Conservation (phyloP, 2,113 vertebrate genomes). For the Ginglymostoma cirratum region DNA sequence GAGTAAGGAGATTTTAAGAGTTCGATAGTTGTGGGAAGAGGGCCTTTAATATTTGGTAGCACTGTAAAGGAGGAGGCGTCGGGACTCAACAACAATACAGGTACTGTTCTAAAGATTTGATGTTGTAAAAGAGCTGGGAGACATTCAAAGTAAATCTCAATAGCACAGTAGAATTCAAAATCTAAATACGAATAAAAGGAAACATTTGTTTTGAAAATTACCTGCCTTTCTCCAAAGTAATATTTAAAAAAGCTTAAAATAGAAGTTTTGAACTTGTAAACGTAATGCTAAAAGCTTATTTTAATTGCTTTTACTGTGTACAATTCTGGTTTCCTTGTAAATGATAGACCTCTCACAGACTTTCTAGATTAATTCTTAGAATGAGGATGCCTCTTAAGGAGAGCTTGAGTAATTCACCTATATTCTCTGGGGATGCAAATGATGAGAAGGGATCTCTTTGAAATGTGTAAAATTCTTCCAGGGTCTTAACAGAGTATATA, state of each 20-base stretch:
- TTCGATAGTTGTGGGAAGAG: not conserved
- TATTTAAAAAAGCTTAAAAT: not conserved
- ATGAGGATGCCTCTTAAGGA: not conserved
- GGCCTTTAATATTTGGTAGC: not conserved
- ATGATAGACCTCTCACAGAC: not conserved
- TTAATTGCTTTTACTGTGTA: not conserved
- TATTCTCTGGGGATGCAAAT: not conserved
- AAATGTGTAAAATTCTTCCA: not conserved
- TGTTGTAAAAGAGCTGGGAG: not conserved
- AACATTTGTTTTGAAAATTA: not conserved
- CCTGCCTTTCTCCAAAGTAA: not conserved
- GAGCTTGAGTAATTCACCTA: not conserved
- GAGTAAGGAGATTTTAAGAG: not conserved
- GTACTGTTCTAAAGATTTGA: not conserved
- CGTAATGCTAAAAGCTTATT: not conserved
- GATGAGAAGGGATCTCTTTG: not conserved
- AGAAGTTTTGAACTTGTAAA: not conserved
- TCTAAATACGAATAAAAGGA: not conserved
- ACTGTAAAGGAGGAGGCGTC: not conserved
- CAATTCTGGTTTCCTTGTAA: not conserved
- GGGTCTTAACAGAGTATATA: not conserved
- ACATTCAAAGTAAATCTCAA: not conserved
- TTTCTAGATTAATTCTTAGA: not conserved
- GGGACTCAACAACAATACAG: not conserved
- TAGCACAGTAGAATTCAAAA: not conserved